Base-by-base conservation (phyloP, 2,797 vertebrate species). In the Siniperca undulata region DNA sequence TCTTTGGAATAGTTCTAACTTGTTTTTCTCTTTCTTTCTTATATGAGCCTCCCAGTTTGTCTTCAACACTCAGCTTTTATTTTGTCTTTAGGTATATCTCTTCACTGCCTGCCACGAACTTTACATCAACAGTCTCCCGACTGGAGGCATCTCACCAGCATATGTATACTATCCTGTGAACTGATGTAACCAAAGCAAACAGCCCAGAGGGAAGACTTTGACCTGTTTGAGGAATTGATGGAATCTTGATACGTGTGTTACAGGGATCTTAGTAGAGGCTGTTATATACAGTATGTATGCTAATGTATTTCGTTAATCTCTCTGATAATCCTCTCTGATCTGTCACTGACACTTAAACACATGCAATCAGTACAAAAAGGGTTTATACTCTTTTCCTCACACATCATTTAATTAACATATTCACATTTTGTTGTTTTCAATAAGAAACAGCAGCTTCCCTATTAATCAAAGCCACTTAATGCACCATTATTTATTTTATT, bases 101-200 rank as follows among this genome's bases (percentile, higher is more conserved):
- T 17, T 76, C 61, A 40, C 68, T 38, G 56, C 17, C 22, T 72
- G 24, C 3, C 9, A 19, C 20, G 38, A 34, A 24, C 44, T 20
- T 13, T 17, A 9, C 1, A 20, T 19, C n/a, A 55, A 2, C 14
- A 1, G 34, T 5, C 36, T 22, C 46, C 40, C 40, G n/a, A 14
- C 67, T 66, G 66, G 19, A 36, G 20, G 20, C 3, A 36, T 52
- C 30, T 46, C 24, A 24, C 6, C 61, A 52, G 19, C 19, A 53
- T 7, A 16, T 36, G 62, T 77, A 40, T 9, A 62, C 20, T 24
- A 0, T 22, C 48, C 27, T 42, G 50, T 42, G 17, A 36, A 50
- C 40, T 86, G 73, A 87, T 79, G 76, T 80, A 84, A 86, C 12
- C 46, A 82, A 74, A 82, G 75, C 60, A 88, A 86, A 92, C 70